Percentiles rank a stretch among this genome's conserved stretches.
These are phyloP conservation scores for Neuroterus valhalla DNA, from an alignment of 1,140 invertebrate species.

Conservation along the genomic window DNA sequence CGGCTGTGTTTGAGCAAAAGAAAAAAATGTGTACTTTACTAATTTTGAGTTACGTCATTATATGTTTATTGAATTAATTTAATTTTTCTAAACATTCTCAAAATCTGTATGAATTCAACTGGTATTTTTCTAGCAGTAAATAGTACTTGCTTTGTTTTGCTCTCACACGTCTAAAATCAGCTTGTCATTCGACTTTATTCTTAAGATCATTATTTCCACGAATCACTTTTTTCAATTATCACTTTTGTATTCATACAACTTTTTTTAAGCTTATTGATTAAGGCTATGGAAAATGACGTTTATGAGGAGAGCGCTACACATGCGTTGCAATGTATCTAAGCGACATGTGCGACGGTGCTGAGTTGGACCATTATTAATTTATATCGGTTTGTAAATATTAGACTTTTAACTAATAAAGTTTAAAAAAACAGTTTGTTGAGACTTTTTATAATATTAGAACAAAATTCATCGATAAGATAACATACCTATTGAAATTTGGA, in stretches of 20 bases:
- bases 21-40: constrained; percentile 1
- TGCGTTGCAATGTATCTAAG: constrained; percentile 37
- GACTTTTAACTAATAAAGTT: constrained; percentile 69
- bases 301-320: neutral
- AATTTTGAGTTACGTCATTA: neutral
- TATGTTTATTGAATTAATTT: too few species aligned
- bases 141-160: neutral
- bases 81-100: too few species aligned
- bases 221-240: neutral
- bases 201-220: neutral
- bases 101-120: too few species aligned
- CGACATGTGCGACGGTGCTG: constrained; percentile 64
- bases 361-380: constrained; percentile 69
- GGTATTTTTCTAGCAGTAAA: too few species aligned
- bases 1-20: constrained; percentile 11
- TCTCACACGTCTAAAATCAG: neutral
- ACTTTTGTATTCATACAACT: neutral
- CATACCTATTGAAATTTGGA: too few species aligned
- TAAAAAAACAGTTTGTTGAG: constrained; percentile 31
- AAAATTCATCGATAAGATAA: too few species aligned
- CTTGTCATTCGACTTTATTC: neutral
- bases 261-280: constrained; percentile 41
- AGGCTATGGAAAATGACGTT: constrained; percentile 39
- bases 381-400: constrained; percentile 72
- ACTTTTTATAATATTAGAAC: too few species aligned